A percentile compares a stretch with the other conserved stretches of the same genome.
Evolutionary conservation across 92 coral and sea anemone species (phyloP).

Genomic region (Bergia sp.): DNA sequence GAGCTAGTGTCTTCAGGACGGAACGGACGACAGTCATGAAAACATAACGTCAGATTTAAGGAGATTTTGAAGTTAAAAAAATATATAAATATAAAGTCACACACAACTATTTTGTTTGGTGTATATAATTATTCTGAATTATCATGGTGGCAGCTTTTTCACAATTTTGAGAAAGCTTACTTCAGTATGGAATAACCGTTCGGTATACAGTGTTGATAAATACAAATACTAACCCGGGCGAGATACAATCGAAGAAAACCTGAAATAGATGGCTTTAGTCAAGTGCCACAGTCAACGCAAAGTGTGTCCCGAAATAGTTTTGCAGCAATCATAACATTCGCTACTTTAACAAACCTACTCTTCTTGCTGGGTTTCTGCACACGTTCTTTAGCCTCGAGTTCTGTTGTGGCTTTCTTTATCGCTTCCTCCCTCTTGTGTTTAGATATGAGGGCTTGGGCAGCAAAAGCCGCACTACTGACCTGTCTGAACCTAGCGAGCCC

Average conservation of each 20-base stretch:
- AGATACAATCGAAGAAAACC: no score
- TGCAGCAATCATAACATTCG: constrained; percentile 16
- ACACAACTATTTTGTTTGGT: no score
- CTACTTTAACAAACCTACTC: constrained; percentile 6
- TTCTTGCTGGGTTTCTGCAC: not conserved
- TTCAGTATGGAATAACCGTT: no score
- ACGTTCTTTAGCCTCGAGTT: constrained; percentile 14
- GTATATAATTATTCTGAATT: no score
- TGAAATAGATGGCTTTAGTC: not conserved
- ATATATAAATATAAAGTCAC: no score
- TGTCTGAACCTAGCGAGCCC: constrained; percentile 51
- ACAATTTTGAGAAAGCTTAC: not conserved
- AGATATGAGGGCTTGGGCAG: constrained; percentile 36
- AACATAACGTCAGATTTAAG: no score
- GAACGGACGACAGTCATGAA: no score
- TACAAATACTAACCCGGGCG: no score
- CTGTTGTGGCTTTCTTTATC: constrained; percentile 26
- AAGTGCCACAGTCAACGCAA: not conserved
- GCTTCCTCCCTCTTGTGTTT: constrained; percentile 38
- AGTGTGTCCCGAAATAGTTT: constrained; percentile 24
- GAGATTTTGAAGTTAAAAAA: no score
- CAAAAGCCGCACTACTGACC: constrained; percentile 29
- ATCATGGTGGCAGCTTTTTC: not conserved
- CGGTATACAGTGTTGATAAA: no score
- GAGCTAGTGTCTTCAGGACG: no score